Conservation (phyloP, 2,888 invertebrate species). For the Cheilosia vernalis region DNA sequence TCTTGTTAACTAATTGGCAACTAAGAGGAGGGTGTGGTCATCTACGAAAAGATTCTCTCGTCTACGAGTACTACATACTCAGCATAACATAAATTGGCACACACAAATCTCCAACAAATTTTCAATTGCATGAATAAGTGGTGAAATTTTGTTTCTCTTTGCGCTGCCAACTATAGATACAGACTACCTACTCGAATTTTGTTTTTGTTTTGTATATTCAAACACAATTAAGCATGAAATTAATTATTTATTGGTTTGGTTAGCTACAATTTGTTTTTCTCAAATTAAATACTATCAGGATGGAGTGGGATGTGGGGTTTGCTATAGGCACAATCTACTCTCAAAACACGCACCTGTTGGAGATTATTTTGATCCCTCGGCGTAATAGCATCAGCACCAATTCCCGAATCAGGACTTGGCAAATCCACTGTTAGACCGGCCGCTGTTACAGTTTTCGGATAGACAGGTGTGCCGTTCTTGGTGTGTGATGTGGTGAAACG, state of each 20-base stretch:
- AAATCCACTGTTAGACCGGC: constrained; percentile 95
- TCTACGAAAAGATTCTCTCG: constrained; percentile 10
- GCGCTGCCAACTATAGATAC: background rate
- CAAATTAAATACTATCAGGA: background rate
- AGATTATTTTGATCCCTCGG: constrained; percentile 94
- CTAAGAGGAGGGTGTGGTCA: constrained; percentile 30
- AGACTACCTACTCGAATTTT: background rate
- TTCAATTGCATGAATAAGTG: constrained; percentile 49
- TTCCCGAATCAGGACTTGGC: constrained; percentile 97
- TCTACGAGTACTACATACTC: constrained; percentile 4
- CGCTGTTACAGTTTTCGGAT: constrained; percentile 86
- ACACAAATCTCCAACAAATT: constrained; percentile 59
- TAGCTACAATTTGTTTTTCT: constrained; percentile 57
- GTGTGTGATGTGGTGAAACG: constrained; percentile 81
- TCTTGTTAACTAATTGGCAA: constrained; percentile 54
- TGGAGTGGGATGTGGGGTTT: constrained; percentile 10
- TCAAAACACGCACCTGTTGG: constrained; percentile 90
- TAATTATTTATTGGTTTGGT: constrained; percentile 55
- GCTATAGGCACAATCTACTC: constrained; percentile 54
- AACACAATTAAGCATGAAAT: constrained; percentile 64
- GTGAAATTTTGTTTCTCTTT: constrained; percentile 48
- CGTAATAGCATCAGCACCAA: constrained; percentile 96
- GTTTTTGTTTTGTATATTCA: constrained; percentile 52
- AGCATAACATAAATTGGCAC: constrained; percentile 66
- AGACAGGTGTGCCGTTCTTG: constrained; percentile 82